Conservation (phyloP, 2,113 vertebrate genomes). For the Malurus melanocephalus region DNA sequence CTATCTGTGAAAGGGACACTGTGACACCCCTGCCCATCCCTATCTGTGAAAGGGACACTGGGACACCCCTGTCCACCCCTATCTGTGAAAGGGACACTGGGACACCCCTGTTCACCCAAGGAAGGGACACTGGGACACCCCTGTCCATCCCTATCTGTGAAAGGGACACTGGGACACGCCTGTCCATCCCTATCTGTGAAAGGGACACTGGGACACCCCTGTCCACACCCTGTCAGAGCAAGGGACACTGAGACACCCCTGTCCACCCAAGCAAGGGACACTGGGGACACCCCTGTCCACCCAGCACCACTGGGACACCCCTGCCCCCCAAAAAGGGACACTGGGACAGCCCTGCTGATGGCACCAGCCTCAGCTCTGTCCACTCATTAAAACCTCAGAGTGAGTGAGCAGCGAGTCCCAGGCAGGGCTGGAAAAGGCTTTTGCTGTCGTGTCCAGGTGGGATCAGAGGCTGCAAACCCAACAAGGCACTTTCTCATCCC, state of each 20-base stretch:
- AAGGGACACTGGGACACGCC: neutral
- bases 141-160: too few species aligned
- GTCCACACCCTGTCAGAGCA: neutral
- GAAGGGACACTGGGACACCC: neutral
- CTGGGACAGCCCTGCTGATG: too few species aligned
- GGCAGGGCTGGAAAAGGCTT: neutral
- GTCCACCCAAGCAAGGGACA: accelerated
- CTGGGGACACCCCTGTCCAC: accelerated
- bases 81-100: too few species aligned
- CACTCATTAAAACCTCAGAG: neutral
- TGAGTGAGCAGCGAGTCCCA: neutral
- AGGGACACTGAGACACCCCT: neutral
- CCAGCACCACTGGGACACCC: neutral
- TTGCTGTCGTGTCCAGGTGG: neutral
- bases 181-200: too few species aligned
- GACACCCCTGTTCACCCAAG: accelerated
- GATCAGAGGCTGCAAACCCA: neutral
- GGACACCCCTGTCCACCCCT: neutral
- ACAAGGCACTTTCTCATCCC: neutral
- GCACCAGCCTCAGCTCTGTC: neutral
- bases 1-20: neutral
- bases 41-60: neutral
- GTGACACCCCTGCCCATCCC: neutral
- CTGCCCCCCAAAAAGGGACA: accelerated
- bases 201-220: neutral